Evolutionary conservation across 2,888 invertebrate species (phyloP).

Genomic region (Archaeoteleia sp.): DNA sequence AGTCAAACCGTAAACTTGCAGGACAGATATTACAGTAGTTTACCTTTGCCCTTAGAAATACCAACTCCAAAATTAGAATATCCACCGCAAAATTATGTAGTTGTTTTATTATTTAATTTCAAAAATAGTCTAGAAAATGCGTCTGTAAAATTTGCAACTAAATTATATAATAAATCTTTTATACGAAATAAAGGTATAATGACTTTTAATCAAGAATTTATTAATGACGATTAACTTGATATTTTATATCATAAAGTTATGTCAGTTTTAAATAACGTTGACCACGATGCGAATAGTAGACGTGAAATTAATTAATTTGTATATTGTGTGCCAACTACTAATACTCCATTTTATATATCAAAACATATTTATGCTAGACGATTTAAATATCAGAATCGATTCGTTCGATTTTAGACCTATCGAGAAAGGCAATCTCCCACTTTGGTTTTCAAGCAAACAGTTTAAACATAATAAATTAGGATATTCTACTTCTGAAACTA

Average conservation of each 20-base stretch:
- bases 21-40: too few relatives aligned
- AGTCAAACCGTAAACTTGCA: too few relatives aligned
- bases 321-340: conserved; percentile 21
- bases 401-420: conserved; percentile 10
- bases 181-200: conserved; percentile 1
- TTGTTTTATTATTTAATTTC: too few relatives aligned
- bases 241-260: conserved; percentile 11
- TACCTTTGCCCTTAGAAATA: too few relatives aligned
- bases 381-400: conserved; percentile 7
- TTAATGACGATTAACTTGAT: conserved; percentile 14
- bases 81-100: too few relatives aligned
- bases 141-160: conserved; percentile 3
- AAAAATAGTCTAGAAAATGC: conserved; percentile 3
- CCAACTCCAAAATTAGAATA: too few relatives aligned
- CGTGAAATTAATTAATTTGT: conserved; percentile 8
- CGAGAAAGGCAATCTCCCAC: conserved; percentile 2
- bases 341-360: conserved; percentile 9
- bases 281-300: too few relatives aligned
- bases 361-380: conserved; percentile 12
- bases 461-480: conserved; percentile 14
- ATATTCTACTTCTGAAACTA: conserved; percentile 19
- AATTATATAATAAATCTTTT: not conserved
- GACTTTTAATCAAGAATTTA: not conserved
- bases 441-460: conserved; percentile 10
- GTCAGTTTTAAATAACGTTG: too few relatives aligned